These are phyloP conservation scores for Potorous gilbertii DNA, from an alignment of 2,797 vertebrate genomes.

Conservation along the genomic window DNA sequence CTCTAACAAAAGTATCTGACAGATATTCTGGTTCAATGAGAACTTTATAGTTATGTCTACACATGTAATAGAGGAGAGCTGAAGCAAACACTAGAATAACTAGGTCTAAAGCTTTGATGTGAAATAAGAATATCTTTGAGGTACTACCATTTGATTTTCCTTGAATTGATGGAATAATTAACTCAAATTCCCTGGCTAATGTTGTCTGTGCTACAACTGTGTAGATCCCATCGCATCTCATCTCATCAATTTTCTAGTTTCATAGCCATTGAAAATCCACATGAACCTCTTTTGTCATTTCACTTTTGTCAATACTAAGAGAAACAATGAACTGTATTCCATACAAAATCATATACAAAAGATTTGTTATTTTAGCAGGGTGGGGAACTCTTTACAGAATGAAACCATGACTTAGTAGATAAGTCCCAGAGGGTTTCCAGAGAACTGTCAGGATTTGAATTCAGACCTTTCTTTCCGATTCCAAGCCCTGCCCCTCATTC, in stretches of 20 bases:
- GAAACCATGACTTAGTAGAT: neutral
- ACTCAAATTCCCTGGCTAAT: neutral
- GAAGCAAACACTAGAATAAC: neutral
- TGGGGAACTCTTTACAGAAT: neutral
- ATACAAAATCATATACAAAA: neutral
- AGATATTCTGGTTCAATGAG: neutral
- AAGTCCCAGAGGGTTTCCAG: neutral
- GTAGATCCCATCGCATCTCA: neutral
- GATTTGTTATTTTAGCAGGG: neutral
- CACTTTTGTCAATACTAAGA: neutral
- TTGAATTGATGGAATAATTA: neutral
- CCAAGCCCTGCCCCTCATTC: neutral
- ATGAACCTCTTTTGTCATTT: neutral
- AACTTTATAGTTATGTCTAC: neutral
- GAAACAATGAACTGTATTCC: neutral
- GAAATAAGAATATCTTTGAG: neutral
- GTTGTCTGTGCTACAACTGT: neutral
- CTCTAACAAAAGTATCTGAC: neutral
- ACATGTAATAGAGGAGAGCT: neutral
- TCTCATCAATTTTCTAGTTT: neutral
- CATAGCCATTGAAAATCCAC: neutral
- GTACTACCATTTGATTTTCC: constrained; percentile 25
- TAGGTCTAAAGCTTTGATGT: neutral
- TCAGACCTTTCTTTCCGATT: neutral
- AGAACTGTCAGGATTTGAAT: neutral